These are phyloP conservation scores for Pelobates fuscus DNA, from an alignment of 2,113 vertebrate genomes.

Conservation along the genomic window DNA sequence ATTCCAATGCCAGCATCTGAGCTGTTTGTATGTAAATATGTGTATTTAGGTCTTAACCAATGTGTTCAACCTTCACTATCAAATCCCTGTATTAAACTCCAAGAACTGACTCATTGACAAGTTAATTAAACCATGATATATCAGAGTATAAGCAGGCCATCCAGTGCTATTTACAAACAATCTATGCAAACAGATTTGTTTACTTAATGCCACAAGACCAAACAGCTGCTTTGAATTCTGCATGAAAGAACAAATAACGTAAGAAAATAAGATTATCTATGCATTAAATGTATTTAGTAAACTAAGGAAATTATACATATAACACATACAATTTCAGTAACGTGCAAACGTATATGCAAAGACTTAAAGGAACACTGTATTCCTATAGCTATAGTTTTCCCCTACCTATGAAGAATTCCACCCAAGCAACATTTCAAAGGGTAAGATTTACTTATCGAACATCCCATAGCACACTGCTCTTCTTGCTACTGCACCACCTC, in stretches of 20 bases:
- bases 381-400: no score
- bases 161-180: conserved; percentile 29
- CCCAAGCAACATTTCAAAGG: no score
- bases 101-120: conserved; percentile 26
- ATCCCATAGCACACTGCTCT: no score
- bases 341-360: no score
- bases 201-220: background rate
- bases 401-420: no score
- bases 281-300: background rate
- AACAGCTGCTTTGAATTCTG: background rate
- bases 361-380: no score
- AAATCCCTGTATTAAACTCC: conserved; percentile 20
- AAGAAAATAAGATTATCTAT: background rate
- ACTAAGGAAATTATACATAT: background rate
- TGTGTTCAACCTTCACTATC: conserved; percentile 31
- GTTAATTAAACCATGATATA: conserved; percentile 39
- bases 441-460: no score
- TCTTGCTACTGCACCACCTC: no score
- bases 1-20: conserved; percentile 13
- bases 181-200: conserved; percentile 22
- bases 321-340: background rate
- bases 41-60: conserved; percentile 13
- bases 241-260: background rate
- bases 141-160: conserved; percentile 7
- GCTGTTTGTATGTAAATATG: conserved; percentile 29